Conservation (phyloP, 2,888 invertebrate species). For the Deilephila porcellus region DNA sequence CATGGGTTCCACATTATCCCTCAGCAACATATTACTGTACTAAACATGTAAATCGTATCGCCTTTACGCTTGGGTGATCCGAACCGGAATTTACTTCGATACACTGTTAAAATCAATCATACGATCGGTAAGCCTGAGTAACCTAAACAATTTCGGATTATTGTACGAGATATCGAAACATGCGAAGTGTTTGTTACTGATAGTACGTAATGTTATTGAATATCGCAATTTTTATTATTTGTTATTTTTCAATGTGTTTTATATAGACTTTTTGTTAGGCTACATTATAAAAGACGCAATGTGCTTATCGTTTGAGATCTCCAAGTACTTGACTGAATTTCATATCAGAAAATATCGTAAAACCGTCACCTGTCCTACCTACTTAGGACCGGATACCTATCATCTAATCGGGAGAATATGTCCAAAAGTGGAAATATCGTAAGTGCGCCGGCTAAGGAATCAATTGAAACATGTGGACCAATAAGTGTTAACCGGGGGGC, state of each 20-base stretch:
- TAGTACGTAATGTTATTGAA: not conserved
- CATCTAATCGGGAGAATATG: slow-evolving; percentile 1
- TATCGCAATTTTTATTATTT: too few relatives aligned
- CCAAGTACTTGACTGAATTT: not conserved
- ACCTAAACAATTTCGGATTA: not conserved
- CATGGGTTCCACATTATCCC: not conserved
- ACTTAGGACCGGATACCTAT: not conserved
- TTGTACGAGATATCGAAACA: not conserved
- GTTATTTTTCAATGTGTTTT: too few relatives aligned
- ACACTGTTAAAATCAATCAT: slow-evolving; percentile 33
- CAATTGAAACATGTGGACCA: slow-evolving; percentile 76
- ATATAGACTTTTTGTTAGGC: too few relatives aligned
- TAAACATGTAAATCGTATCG: slow-evolving; percentile 14
- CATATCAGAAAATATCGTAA: not conserved
- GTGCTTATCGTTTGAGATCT: too few relatives aligned
- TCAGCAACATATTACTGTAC: not conserved
- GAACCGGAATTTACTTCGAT: slow-evolving; percentile 14
- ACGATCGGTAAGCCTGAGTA: slow-evolving; percentile 15
- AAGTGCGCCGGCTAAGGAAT: slow-evolving; percentile 54
- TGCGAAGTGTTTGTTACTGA: not conserved
- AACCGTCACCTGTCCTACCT: not conserved
- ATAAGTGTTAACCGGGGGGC: slow-evolving; percentile 75
- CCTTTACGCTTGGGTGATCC: slow-evolving; percentile 5
- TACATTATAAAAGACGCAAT: too few relatives aligned
- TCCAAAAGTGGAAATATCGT: slow-evolving; percentile 23